Conservation (phyloP, 2,888 invertebrate species). For the Leucoptera coffeella region DNA sequence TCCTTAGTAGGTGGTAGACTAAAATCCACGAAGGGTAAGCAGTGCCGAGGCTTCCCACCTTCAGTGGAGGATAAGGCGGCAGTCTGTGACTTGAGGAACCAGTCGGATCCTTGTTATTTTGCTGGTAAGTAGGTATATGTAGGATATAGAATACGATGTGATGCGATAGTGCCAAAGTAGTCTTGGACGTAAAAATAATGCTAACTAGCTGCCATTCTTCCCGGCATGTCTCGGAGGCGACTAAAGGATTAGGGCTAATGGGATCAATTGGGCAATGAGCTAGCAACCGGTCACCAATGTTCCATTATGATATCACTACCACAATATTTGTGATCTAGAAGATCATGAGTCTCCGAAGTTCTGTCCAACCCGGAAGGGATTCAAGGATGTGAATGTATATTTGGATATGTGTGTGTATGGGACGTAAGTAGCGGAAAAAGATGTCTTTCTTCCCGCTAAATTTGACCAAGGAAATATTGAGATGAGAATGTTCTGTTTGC, state of each 20-base stretch:
- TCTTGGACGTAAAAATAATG: no score
- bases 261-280: no score
- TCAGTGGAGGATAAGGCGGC: slow-evolving; percentile 29
- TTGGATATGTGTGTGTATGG: background rate
- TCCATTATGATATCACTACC: no score
- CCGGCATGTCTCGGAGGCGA: no score
- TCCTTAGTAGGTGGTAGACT: slow-evolving; percentile 32
- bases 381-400: background rate
- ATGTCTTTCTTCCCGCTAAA: background rate
- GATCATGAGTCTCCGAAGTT: background rate
- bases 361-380: background rate
- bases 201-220: no score
- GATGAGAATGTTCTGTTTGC: no score
- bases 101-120: slow-evolving; percentile 35
- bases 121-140: slow-evolving; percentile 33
- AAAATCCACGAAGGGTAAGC: slow-evolving; percentile 18
- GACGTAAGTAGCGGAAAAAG: background rate
- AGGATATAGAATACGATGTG: no score
- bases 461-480: background rate
- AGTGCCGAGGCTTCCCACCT: slow-evolving; percentile 25
- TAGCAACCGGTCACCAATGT: no score
- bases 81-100: slow-evolving; percentile 28
- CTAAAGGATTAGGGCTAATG: no score
- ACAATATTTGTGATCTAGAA: no score
- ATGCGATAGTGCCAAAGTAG: no score